phyloP scores from a whole-genome alignment of 2,797 vertebrate genomes.

The Acanthopagrus latus region DNA sequence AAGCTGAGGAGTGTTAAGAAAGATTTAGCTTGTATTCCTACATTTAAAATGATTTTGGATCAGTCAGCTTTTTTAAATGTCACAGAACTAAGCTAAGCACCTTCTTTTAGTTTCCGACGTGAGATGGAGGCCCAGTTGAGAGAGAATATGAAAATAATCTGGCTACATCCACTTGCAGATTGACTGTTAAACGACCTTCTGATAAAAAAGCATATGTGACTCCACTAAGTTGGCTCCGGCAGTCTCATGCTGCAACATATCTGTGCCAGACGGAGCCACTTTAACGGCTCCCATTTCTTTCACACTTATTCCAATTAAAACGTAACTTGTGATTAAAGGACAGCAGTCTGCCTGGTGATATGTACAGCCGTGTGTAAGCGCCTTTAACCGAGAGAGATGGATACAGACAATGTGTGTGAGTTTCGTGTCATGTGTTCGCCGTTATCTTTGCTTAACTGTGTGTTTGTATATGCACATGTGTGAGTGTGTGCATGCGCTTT shows the following conservation, averaged over 20 bases:
- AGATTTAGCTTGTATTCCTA: too few species aligned
- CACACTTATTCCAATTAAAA: slow-evolving; percentile 74
- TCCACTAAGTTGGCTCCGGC: slow-evolving; percentile 49
- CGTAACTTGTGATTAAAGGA: slow-evolving; percentile 70
- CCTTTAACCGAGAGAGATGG: neutral
- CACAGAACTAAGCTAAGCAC: neutral
- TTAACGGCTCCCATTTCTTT: slow-evolving; percentile 52
- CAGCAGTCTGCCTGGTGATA: slow-evolving; percentile 45
- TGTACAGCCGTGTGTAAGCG: slow-evolving; percentile 16
- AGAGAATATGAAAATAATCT: slow-evolving; percentile 41
- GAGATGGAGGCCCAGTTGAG: slow-evolving; percentile 23
- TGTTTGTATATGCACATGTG: neutral
- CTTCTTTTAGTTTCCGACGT: slow-evolving; percentile 9
- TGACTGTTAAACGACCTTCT: slow-evolving; percentile 50
- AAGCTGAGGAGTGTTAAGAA: too few species aligned
- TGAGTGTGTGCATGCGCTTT: slow-evolving; percentile 15
- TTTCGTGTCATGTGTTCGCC: slow-evolving; percentile 20
- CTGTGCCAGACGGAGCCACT: slow-evolving; percentile 61
- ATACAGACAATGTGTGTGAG: neutral
- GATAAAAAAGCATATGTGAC: slow-evolving; percentile 63
- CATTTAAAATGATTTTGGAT: too few species aligned
- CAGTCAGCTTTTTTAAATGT: too few species aligned
- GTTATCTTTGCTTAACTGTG: slow-evolving; percentile 14
- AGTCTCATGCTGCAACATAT: slow-evolving; percentile 25
- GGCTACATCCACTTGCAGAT: slow-evolving; percentile 27